Evolutionary conservation across 1,140 invertebrate species (phyloP).

Genomic region (Aculops lycopersici): DNA sequence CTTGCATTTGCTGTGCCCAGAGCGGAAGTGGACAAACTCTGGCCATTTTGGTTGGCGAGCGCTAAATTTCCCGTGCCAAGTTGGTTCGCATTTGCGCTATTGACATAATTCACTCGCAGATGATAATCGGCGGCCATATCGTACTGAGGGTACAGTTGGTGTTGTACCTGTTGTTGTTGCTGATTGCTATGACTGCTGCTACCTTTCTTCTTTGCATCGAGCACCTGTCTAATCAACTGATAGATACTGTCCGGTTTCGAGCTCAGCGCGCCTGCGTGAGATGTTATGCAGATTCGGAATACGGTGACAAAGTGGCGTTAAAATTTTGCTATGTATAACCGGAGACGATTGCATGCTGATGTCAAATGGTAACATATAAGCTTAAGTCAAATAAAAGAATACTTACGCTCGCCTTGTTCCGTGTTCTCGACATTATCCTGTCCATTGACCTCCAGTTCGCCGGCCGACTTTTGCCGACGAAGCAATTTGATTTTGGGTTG

Average conservation of each 20-base stretch:
- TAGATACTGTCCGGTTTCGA: conserved; percentile 40
- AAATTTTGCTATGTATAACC: too few relatives aligned
- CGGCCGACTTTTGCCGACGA: conserved; percentile 48
- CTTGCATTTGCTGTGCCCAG: not conserved
- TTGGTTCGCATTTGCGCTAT: not conserved
- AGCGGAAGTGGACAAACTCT: not conserved
- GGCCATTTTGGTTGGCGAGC: not conserved
- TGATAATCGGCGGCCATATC: too few relatives aligned
- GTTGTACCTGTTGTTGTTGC: too few relatives aligned
- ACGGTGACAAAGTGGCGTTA: too few relatives aligned
- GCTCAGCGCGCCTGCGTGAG: too few relatives aligned
- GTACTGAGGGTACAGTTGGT: too few relatives aligned
- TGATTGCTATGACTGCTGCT: too few relatives aligned
- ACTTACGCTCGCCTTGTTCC: conserved; percentile 9
- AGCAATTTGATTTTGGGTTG: conserved; percentile 46
- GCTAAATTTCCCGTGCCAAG: not conserved
- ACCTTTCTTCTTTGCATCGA: conserved; percentile 28
- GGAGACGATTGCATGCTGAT: conserved; percentile 1
- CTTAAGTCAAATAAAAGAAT: not conserved
- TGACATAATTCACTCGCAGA: too few relatives aligned
- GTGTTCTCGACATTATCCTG: conserved; percentile 16
- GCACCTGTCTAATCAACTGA: conserved; percentile 63
- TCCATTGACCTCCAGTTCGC: conserved; percentile 17
- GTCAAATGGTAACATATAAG: not conserved
- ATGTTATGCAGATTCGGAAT: too few relatives aligned